phyloP scores from a whole-genome alignment of 2,113 vertebrate species.

The Equus quagga region DNA sequence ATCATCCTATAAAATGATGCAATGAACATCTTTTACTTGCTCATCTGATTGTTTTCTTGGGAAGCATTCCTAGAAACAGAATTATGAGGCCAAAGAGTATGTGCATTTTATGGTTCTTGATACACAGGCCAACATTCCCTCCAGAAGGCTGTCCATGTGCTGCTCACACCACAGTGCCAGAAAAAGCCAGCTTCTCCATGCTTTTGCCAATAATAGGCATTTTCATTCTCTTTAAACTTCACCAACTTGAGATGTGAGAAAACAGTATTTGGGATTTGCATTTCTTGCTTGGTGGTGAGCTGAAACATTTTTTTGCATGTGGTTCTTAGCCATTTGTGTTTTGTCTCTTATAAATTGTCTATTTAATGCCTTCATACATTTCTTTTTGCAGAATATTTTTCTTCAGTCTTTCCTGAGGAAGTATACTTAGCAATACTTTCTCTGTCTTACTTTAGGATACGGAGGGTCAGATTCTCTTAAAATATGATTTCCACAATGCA shows the following conservation, averaged over 20 bases:
- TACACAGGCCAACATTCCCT: neutral
- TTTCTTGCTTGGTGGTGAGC: neutral
- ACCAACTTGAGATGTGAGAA: neutral
- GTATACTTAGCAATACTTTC: neutral
- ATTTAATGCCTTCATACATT: neutral
- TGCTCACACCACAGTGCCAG: neutral
- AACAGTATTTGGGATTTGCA: constrained; percentile 2
- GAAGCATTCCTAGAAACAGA: constrained; percentile 32
- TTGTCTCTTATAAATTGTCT: neutral
- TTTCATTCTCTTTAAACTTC: neutral
- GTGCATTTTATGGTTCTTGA: neutral
- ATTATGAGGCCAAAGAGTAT: neutral
- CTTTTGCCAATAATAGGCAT: neutral
- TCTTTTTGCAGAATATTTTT: neutral
- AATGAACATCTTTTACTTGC: neutral
- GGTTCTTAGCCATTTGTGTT: constrained; percentile 23
- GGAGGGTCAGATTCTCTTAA: neutral
- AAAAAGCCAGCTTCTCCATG: neutral
- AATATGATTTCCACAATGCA: neutral
- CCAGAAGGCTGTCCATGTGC: neutral
- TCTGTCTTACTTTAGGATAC: neutral
- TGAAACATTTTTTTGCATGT: neutral
- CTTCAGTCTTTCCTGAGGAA: constrained; percentile 26
- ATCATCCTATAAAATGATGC: neutral
- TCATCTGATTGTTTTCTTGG: neutral